These are phyloP conservation scores for Tigriopus californicus DNA, from an alignment of 2,888 invertebrate species.

Conservation along the genomic window DNA sequence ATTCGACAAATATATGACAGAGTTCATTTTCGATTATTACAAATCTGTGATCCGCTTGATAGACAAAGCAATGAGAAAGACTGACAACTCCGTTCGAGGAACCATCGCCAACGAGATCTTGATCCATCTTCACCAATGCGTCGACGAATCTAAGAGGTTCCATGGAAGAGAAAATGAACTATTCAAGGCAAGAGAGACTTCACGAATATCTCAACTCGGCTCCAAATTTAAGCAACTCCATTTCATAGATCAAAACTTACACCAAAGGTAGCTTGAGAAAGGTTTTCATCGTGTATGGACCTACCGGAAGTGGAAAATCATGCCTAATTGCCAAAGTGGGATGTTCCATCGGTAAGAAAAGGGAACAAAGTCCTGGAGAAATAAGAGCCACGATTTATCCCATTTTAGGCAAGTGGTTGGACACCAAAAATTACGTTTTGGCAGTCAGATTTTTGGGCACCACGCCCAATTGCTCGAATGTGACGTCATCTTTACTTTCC, in stretches of 20 bases:
- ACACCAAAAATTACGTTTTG: constrained; percentile 33
- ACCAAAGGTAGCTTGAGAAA: constrained; percentile 64
- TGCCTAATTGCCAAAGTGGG: constrained; percentile 81
- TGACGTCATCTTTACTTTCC: constrained; percentile 79
- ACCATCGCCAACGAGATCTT: constrained; percentile 80
- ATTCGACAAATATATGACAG: constrained; percentile 75
- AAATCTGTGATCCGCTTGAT: constrained; percentile 74
- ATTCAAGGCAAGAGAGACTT: not conserved
- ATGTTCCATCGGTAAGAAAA: constrained; percentile 27
- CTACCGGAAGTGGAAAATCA: constrained; percentile 93
- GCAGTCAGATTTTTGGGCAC: constrained; percentile 82
- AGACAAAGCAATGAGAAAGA: constrained; percentile 82
- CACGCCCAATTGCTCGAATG: constrained; percentile 83
- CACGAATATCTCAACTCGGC: not conserved
- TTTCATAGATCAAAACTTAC: constrained; percentile 43
- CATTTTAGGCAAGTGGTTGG: not conserved
- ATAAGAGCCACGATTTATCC: no score
- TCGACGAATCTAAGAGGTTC: constrained; percentile 56
- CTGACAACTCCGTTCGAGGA: constrained; percentile 81
- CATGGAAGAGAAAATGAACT: constrained; percentile 1
- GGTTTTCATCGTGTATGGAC: constrained; percentile 75
- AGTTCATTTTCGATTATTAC: constrained; percentile 82
- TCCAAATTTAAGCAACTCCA: not conserved
- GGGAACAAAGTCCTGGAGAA: no score
- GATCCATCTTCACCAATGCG: constrained; percentile 84